Evolutionary conservation across 2,797 vertebrate species (phyloP).

Genomic region (Coregonus sp.): DNA sequence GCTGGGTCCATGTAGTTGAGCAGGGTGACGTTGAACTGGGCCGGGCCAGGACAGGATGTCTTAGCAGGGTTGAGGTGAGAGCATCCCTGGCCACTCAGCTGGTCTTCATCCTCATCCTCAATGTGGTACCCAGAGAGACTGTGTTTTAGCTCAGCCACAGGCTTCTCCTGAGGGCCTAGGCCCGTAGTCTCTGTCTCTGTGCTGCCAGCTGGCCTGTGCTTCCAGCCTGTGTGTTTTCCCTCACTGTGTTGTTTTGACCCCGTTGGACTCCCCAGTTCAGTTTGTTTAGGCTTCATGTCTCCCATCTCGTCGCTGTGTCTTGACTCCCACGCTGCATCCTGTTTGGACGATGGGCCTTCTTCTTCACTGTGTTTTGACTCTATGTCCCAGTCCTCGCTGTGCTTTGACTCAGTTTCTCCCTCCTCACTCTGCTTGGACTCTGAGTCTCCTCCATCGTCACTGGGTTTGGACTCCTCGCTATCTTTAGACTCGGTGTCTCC

Average conservation of each 20-base stretch:
- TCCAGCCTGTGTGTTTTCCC: conserved; percentile 48
- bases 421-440: conserved; percentile 72
- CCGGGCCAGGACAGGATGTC: conserved; percentile 41
- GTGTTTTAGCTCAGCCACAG: conserved; percentile 63
- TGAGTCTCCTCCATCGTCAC: conserved; percentile 27
- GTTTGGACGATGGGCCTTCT: conserved; percentile 62
- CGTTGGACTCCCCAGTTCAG: conserved; percentile 20
- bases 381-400: conserved; percentile 73
- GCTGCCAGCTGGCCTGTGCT: conserved; percentile 25
- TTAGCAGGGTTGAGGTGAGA: conserved; percentile 64
- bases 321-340: conserved; percentile 65
- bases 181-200: conserved; percentile 37
- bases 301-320: conserved; percentile 65
- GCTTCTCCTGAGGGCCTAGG: conserved; percentile 47
- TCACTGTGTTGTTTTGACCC: conserved; percentile 46
- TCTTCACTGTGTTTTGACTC: conserved; percentile 75
- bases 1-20: conserved; percentile 97
- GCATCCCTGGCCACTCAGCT: conserved; percentile 53
- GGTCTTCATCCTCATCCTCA: conserved; percentile 55
- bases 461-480: conserved; percentile 58
- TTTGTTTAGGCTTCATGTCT: conserved; percentile 23
- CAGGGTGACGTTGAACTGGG: conserved; percentile 88
- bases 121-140: conserved; percentile 63
- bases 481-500: conserved; percentile 67
- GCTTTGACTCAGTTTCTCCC: conserved; percentile 72